Evolutionary conservation across 2,888 invertebrate genomes (phyloP).

Genomic region (Galeopsomyia nigrocyanea): DNA sequence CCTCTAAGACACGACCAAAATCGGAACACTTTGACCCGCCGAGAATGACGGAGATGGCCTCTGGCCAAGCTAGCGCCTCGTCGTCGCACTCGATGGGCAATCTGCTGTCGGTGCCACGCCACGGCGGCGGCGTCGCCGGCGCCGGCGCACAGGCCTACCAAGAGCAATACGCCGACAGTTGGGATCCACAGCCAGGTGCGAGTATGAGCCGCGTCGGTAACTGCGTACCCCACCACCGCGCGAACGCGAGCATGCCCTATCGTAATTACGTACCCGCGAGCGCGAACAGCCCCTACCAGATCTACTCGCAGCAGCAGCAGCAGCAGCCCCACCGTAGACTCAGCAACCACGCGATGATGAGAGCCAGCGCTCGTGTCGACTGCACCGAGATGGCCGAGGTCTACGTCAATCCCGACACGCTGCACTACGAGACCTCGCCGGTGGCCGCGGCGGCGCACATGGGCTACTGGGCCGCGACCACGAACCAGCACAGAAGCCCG

Average conservation of each 20-base stretch:
- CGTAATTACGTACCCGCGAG: slow-evolving; percentile 31
- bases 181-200: slow-evolving; percentile 65
- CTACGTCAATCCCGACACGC: slow-evolving; percentile 29
- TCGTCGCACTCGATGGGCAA: slow-evolving; percentile 67
- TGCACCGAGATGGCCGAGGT: slow-evolving; percentile 34
- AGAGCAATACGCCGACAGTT: slow-evolving; percentile 63
- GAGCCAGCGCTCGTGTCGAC: slow-evolving; percentile 25
- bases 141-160: slow-evolving; percentile 52
- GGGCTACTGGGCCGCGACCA: slow-evolving; percentile 48
- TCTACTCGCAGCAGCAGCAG: slow-evolving; percentile 38
- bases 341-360: background rate
- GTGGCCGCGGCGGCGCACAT: slow-evolving; percentile 37
- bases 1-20: slow-evolving; percentile 62
- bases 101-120: slow-evolving; percentile 62
- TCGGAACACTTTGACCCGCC: slow-evolving; percentile 65
- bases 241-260: slow-evolving; percentile 21
- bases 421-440: slow-evolving; percentile 22
- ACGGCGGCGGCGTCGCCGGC: slow-evolving; percentile 50
- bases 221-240: slow-evolving; percentile 20
- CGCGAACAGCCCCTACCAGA: slow-evolving; percentile 48
- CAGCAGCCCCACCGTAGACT: slow-evolving; percentile 13
- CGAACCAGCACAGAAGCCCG: slow-evolving; percentile 49
- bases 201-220: slow-evolving; percentile 47
- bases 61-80: slow-evolving; percentile 51
- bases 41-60: slow-evolving; percentile 52